Conservation (phyloP, 2,113 vertebrate genomes). For the Sprattus sprattus region DNA sequence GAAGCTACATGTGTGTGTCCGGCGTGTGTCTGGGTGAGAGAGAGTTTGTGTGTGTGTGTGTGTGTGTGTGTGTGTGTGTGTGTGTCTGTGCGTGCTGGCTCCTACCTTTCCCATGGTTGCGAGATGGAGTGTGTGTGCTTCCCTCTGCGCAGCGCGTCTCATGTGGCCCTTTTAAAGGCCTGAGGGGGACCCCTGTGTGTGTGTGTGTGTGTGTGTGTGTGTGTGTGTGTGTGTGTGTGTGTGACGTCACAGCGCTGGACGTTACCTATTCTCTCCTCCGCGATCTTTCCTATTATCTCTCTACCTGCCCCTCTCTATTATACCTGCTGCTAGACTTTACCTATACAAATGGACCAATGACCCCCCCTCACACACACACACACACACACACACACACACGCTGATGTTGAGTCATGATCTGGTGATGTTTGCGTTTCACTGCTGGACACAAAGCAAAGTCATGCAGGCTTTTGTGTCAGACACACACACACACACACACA, state of each 20-base stretch:
- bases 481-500: not conserved
- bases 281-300: constrained; percentile 59
- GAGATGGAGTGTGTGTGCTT: constrained; percentile 33
- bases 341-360: constrained; percentile 62
- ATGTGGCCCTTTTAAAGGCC: constrained; percentile 2
- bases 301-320: constrained; percentile 41
- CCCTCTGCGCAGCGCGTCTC: not conserved
- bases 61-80: no score
- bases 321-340: constrained; percentile 68
- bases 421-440: constrained; percentile 63
- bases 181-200: constrained; percentile 16
- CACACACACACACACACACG: constrained; percentile 45
- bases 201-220: no score
- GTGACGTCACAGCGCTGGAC: constrained; percentile 55
- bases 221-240: no score
- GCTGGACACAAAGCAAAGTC: constrained; percentile 59
- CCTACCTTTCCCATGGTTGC: constrained; percentile 54
- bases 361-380: constrained; percentile 37
- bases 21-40: no score
- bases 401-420: constrained; percentile 58
- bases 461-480: constrained; percentile 33
- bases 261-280: constrained; percentile 65
- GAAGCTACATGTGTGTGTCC: no score
- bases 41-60: constrained; percentile 7
- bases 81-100: constrained; percentile 49